These are phyloP conservation scores for Microcebus ravelobensis DNA, from an alignment of 2,113 vertebrate species.

Conservation along the genomic window DNA sequence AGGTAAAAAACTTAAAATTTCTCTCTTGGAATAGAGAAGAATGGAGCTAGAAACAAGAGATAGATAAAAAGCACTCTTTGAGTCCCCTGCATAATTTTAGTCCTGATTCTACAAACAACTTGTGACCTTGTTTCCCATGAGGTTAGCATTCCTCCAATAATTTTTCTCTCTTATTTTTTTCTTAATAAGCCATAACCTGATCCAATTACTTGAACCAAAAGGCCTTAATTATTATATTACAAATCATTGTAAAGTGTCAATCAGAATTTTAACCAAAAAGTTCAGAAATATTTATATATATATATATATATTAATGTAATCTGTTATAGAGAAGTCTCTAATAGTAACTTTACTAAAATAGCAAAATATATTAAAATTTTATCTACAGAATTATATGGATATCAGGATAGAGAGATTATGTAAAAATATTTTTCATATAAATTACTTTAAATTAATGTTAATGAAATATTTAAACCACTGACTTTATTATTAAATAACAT, in stretches of 20 bases:
- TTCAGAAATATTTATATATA: neutral
- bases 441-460: neutral
- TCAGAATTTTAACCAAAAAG: neutral
- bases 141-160: neutral
- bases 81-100: neutral
- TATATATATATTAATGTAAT: neutral
- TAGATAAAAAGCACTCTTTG: neutral
- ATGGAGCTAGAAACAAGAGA: neutral
- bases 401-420: neutral
- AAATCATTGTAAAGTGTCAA: neutral
- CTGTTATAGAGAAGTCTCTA: neutral
- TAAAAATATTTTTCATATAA: neutral
- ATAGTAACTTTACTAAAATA: neutral
- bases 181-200: neutral
- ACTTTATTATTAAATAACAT: neutral
- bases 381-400: neutral
- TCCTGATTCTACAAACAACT: neutral
- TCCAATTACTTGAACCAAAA: neutral
- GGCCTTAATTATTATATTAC: neutral
- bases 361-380: neutral
- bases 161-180: neutral
- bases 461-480: neutral
- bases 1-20: slow-evolving; percentile 24
- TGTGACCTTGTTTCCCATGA: neutral
- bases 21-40: neutral